Conservation (phyloP, 2,888 invertebrate species). For the Melikaiella ostensackeni region DNA sequence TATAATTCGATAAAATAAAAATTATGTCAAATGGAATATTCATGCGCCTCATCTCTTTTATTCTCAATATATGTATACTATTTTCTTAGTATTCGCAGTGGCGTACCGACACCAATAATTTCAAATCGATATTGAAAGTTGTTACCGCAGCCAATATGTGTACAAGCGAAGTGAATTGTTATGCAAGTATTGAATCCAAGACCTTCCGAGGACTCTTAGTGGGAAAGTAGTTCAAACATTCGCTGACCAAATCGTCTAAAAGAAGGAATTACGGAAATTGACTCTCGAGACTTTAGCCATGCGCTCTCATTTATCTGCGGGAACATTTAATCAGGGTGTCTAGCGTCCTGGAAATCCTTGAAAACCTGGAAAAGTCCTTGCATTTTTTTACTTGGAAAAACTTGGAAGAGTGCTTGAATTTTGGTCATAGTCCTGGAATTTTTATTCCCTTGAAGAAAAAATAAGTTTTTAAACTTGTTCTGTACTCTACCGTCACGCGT, state of each 20-base stretch:
- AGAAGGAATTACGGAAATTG: conserved; percentile 20
- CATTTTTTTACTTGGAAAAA: no score
- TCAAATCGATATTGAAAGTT: conserved; percentile 34
- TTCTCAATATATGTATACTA: not conserved
- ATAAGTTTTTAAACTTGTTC: no score
- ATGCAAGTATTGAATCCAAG: conserved; percentile 36
- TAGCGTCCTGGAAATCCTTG: no score
- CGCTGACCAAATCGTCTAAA: conserved; percentile 27
- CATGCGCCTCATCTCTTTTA: no score
- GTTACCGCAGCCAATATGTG: conserved; percentile 12
- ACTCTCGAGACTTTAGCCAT: conserved; percentile 13
- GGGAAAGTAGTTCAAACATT: conserved; percentile 24
- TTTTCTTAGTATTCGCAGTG: conserved; percentile 8
- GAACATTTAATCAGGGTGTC: no score
- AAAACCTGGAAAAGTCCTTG: no score
- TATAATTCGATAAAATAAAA: no score
- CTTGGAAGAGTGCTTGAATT: no score
- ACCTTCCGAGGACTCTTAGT: conserved; percentile 9
- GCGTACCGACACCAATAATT: conserved; percentile 28
- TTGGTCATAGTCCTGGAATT: no score
- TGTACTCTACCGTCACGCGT: no score
- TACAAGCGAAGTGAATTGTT: conserved; percentile 26
- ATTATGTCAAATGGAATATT: no score
- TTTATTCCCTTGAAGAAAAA: no score
- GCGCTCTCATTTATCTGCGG: not conserved